Conservation (phyloP, 2,113 vertebrate genomes). For the Zosterops japonicus region DNA sequence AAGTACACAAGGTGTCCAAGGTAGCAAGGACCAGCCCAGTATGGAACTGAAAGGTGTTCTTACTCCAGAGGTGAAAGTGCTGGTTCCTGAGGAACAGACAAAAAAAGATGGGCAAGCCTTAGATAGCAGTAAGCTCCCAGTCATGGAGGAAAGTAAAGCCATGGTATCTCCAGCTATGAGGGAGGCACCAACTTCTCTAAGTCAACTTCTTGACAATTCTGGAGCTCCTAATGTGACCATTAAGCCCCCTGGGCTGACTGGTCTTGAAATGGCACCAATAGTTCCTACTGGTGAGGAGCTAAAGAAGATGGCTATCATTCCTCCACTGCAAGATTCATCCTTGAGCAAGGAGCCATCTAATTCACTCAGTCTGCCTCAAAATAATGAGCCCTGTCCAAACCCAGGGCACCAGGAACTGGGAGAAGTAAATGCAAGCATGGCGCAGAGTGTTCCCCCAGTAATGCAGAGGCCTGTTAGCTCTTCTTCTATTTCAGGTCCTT, state of each 20-base stretch:
- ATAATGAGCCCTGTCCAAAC: constrained; percentile 65
- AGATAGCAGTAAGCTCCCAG: constrained; percentile 70
- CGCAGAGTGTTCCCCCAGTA: constrained; percentile 79
- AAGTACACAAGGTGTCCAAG: constrained; percentile 69
- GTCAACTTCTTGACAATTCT: constrained; percentile 92
- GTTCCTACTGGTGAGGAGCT: constrained; percentile 70
- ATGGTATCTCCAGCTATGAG: constrained; percentile 81
- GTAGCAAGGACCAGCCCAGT: constrained; percentile 79
- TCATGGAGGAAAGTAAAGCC: constrained; percentile 77
- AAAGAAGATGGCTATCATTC: constrained; percentile 73
- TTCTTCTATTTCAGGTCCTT: constrained; percentile 76
- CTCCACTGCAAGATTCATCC: constrained; percentile 68
- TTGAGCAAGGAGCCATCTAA: constrained; percentile 69
- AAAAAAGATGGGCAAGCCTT: constrained; percentile 71
- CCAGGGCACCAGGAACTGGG: constrained; percentile 70
- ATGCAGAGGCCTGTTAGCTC: constrained; percentile 86
- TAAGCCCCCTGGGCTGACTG: constrained; percentile 76
- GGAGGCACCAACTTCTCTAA: constrained; percentile 89
- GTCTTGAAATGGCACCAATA: constrained; percentile 63
- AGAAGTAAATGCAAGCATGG: constrained; percentile 75
- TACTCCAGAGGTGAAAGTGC: constrained; percentile 80
- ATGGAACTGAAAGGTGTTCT: constrained; percentile 78
- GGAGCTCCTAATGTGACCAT: constrained; percentile 79
- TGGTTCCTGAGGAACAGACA: constrained; percentile 76
- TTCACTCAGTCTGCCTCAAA: constrained; percentile 68